These are phyloP conservation scores for Adelges cooleyi DNA, from an alignment of 1,140 invertebrate genomes.

Conservation along the genomic window DNA sequence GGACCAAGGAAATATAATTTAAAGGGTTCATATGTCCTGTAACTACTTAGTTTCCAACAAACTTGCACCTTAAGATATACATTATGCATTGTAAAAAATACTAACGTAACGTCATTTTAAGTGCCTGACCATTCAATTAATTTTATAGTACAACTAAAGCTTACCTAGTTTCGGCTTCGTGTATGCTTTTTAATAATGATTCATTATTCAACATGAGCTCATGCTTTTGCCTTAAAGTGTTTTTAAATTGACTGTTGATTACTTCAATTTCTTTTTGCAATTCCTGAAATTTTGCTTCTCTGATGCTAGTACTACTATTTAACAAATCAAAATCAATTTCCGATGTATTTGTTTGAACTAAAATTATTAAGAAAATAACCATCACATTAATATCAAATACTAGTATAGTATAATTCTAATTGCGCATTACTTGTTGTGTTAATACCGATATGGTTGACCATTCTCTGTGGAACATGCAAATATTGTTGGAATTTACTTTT, in stretches of 20 bases:
- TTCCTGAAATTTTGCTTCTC: conserved; percentile 19
- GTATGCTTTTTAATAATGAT: conserved; percentile 1
- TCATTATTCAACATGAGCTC: conserved; percentile 11
- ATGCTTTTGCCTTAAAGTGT: conserved; percentile 16
- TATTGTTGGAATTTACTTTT: conserved; percentile 15
- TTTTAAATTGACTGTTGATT: conserved; percentile 17
- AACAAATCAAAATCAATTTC: conserved; percentile 20
- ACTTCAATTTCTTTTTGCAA: conserved; percentile 14
- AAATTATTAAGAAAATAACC: no score
- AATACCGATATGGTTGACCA: background rate
- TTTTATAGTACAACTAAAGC: no score
- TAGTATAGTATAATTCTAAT: no score
- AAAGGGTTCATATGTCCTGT: no score
- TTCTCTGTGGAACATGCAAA: background rate
- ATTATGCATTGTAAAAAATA: no score
- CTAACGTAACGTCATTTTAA: no score
- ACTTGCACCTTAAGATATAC: no score
- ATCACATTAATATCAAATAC: no score
- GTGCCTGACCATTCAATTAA: no score
- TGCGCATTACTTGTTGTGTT: background rate
- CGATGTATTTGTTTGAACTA: background rate
- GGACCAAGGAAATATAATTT: no score
- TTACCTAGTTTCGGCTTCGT: conserved; percentile 10
- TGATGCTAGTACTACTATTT: conserved; percentile 13
- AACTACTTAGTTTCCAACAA: no score